phyloP scores from a whole-genome alignment of 2,888 invertebrate species.

The Nasonia oneida region DNA sequence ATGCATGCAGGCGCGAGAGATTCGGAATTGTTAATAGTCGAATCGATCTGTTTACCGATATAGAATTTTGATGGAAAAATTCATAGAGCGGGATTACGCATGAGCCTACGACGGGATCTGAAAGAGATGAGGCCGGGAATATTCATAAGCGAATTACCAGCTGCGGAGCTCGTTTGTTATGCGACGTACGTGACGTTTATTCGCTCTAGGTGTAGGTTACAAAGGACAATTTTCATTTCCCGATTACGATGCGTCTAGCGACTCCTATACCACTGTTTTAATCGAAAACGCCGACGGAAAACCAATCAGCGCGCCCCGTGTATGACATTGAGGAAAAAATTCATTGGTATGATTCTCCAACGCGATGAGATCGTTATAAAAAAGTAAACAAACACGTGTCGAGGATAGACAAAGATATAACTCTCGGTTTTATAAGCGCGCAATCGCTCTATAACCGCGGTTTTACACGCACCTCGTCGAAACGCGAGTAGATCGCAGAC shows the following conservation, averaged over 20 bases:
- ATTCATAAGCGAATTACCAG: background rate
- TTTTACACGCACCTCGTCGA: background rate
- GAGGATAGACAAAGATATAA: background rate
- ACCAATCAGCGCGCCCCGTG: background rate
- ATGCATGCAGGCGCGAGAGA: background rate
- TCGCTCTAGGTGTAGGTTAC: background rate
- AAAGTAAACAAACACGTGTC: background rate
- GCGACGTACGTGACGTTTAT: background rate
- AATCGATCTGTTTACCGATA: too few relatives aligned
- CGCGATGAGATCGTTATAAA: background rate
- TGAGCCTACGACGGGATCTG: background rate
- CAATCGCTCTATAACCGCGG: background rate
- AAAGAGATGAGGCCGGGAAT: background rate
- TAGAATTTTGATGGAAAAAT: background rate
- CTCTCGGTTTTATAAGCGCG: background rate
- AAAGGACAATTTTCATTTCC: conserved; percentile 48
- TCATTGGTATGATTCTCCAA: background rate
- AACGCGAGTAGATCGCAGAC: conserved; percentile 5
- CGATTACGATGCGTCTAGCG: background rate
- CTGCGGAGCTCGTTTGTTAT: background rate
- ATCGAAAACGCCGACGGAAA: conserved; percentile 36
- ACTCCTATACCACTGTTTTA: background rate
- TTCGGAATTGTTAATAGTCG: background rate
- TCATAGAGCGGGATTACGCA: conserved; percentile 2
- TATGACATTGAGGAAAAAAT: background rate